These are phyloP conservation scores for Onychomys leucogaster DNA, from an alignment of 2,797 vertebrate species.

Conservation along the genomic window DNA sequence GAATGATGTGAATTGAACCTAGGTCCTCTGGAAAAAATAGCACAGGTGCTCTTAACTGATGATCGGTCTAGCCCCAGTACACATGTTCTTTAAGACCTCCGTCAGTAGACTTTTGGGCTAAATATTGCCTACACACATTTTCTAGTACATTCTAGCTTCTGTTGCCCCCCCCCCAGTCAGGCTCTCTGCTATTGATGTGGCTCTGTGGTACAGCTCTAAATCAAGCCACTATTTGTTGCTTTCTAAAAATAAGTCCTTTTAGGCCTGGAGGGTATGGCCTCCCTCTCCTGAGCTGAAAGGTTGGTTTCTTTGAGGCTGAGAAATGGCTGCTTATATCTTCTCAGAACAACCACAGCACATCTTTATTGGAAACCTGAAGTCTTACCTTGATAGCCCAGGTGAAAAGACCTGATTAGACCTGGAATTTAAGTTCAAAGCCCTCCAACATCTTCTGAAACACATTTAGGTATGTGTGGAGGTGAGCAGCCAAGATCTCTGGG, in stretches of 20 bases:
- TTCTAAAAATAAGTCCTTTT: constrained; percentile 71
- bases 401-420: neutral
- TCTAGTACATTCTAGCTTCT: neutral
- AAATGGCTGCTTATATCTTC: neutral
- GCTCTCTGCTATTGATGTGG: neutral
- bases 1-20: neutral
- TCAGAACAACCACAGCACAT: neutral
- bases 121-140: neutral
- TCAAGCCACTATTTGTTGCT: constrained; percentile 61
- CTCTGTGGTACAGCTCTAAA: constrained; percentile 10
- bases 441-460: neutral
- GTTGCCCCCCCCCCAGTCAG: neutral
- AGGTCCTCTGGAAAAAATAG: neutral
- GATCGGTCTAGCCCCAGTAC: too few species aligned
- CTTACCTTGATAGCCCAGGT: neutral
- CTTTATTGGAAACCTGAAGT: neutral
- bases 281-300: constrained; percentile 34
- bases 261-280: constrained; percentile 30
- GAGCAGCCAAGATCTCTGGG: neutral
- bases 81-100: neutral
- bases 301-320: constrained; percentile 40
- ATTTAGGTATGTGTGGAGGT: neutral
- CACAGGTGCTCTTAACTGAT: neutral
- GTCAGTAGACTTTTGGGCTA: neutral
- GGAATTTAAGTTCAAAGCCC: neutral